Percentiles rank a stretch among this genome's conserved stretches.
Conservation (phyloP, 2,797 vertebrate genomes). For the Glossophaga mutica region DNA sequence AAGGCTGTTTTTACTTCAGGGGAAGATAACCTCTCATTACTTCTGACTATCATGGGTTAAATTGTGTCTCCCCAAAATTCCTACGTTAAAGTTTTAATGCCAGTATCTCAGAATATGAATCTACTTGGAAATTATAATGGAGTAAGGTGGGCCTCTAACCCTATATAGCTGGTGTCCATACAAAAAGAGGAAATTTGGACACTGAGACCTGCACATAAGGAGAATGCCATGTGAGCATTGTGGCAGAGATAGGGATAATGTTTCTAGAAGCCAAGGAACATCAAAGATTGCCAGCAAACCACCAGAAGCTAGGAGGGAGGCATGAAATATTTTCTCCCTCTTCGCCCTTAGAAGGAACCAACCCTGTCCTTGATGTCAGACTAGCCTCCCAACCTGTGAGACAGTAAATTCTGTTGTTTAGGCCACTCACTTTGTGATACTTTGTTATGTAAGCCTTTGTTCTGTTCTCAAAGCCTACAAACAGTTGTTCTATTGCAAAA, state of each 20-base stretch:
- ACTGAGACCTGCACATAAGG: not conserved
- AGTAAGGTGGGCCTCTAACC: not conserved
- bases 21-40: not conserved
- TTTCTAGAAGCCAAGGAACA: not conserved
- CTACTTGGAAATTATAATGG: not conserved
- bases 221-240: not conserved
- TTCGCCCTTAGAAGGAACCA: not conserved
- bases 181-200: not conserved
- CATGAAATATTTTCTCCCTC: not conserved
- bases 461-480: not conserved
- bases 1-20: not conserved
- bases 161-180: not conserved
- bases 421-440: not conserved
- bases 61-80: not conserved
- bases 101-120: not conserved
- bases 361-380: not conserved
- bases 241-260: not conserved
- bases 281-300: not conserved
- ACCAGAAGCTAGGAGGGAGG: not conserved
- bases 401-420: not conserved
- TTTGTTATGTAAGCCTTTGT: not conserved
- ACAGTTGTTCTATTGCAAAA: not conserved
- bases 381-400: not conserved
- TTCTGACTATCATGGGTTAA: not conserved
- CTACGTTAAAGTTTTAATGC: not conserved